Evolutionary conservation across 1,140 invertebrate genomes (phyloP), one percentile per base, ranked within the genome.

Genomic region (Zophobas atratus): DNA sequence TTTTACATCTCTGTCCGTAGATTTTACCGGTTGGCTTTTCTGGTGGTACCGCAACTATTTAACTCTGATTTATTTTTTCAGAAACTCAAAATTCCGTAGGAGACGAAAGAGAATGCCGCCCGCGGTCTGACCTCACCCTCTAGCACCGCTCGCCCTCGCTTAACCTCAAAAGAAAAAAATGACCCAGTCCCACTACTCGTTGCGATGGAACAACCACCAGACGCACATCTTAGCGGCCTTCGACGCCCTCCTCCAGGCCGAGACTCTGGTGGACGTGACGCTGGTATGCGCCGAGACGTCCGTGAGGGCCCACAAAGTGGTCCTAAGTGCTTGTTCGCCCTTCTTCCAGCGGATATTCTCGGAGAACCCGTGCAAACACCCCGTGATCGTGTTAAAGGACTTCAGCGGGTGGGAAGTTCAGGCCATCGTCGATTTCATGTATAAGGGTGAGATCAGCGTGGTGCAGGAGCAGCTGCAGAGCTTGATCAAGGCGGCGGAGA

Each of bases 191-290:
- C 94, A 96, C 86, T 97, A 96, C 87, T 96, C 95, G 83, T 89
- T 97, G 78, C 92, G 94, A 87, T 97, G 96, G 96, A 96, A 96
- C 89, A 96, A 97, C 88, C 95, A 97, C 89, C 94, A 95, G 84
- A 91, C 90, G 73, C 94, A 97, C 87, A 92, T 97, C 85, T 89
- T 96, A 78, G 90, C 92, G 78, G 93, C 95, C 20, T 96, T 97
- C 88, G 95, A 96, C 82, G 92, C 93, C 4, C 89, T 97, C 53
- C 89, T 97, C 56, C 93, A 95, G 81, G 93, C 93, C 32, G 95
- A 96, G 86, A 91, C 92, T 1, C 91, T 97, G 51, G 95, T 97
- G 53, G 96, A 97, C 84, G 95, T 97, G 63, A 97, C 95, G 1
- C 89, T 97, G 49, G 94, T 96, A 35, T 97, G 96, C 85, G 92